Base-by-base conservation (phyloP, 2,888 invertebrate species). In the Rhamnusium bicolor region DNA sequence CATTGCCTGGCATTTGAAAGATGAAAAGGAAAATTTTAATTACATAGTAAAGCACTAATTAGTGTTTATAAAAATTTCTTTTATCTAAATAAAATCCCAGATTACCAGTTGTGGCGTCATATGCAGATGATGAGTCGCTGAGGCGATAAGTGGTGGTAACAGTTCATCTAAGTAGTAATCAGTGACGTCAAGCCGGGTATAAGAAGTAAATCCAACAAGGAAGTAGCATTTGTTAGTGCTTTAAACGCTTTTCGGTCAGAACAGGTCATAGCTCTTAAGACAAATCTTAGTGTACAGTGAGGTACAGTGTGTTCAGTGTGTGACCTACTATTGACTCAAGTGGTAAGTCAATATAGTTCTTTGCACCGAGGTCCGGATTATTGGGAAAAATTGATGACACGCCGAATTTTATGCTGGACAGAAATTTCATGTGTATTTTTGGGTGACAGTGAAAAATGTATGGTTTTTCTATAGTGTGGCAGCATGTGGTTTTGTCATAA, bases 181-280 rank as follows among this genome's bases (percentile, higher is more conserved):
- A 49, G 54, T 84, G 86, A 86, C 86, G 86, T 86, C 85, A 85
- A 78, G 60, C 73, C 79, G 77, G 83, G 85, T 86, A 86, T 86
- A 86, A 86, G 86, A 86, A 84, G 81, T 79, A 84, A 82, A 82
- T 80, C 81, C 78, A 80, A 83, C 81, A 81, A 84, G 79, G 79
- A 80, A 82, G 84, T 84, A 77, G 77, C 78, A 77, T 84, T 84
- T 85, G 85, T 86, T 85, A 84, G 85, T 85, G 82, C 80, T 83
- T 73, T 76, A 72, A 73, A 79, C 80, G 82, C 72, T 78, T 75
- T 74, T 76, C 86, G 85, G 87, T 86, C 86, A 86, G 83, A 84
- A 82, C 82, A 85, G 86, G 86, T 86, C 86, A 83, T 84, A 86
- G 85, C 85, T 84, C 84, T 84, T 80, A 19, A 19, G 29, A 58